Percentiles rank a stretch among this genome's conserved stretches.
Conservation (phyloP, 1,140 invertebrate species). For the Micrasema longulum region DNA sequence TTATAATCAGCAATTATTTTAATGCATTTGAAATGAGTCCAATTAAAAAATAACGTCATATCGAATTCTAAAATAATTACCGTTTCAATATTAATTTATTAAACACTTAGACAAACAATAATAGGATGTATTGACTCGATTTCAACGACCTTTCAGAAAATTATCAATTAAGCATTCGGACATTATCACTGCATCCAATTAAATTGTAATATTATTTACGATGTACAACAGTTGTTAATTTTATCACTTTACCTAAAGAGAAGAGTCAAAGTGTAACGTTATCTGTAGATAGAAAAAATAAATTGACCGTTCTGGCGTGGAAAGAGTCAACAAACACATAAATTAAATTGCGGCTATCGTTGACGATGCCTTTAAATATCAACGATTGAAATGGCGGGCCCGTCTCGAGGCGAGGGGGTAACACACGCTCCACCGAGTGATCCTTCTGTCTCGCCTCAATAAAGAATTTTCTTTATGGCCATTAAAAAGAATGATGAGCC, state of each 20-base stretch:
- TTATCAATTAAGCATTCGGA: background rate
- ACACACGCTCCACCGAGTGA: conserved; percentile 39
- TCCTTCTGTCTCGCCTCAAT: conserved; percentile 39
- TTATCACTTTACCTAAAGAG: background rate
- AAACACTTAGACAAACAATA: background rate
- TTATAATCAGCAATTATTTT: no score
- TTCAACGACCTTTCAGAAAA: conserved; percentile 22
- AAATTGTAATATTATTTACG: conserved; percentile 12
- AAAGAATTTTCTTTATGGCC: conserved; percentile 54
- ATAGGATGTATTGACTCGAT: background rate
- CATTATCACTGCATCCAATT: conserved; percentile 16
- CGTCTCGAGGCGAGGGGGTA: conserved; percentile 42
- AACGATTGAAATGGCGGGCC: conserved; percentile 10
- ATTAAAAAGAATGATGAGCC: conserved; percentile 52
- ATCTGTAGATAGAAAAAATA: conserved; percentile 18
- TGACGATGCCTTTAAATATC: conserved; percentile 40
- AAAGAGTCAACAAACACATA: conserved; percentile 42
- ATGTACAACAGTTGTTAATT: background rate
- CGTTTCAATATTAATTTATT: background rate
- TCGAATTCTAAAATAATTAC: conserved; percentile 19
- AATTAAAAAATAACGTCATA: no score
- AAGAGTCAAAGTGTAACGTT: conserved; percentile 7
- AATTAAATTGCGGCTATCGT: conserved; percentile 25
- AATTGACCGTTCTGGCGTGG: background rate
- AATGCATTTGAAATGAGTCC: background rate